Evolutionary conservation across 1,140 invertebrate species (phyloP).

Genomic region (Arctopsyche grandis): DNA sequence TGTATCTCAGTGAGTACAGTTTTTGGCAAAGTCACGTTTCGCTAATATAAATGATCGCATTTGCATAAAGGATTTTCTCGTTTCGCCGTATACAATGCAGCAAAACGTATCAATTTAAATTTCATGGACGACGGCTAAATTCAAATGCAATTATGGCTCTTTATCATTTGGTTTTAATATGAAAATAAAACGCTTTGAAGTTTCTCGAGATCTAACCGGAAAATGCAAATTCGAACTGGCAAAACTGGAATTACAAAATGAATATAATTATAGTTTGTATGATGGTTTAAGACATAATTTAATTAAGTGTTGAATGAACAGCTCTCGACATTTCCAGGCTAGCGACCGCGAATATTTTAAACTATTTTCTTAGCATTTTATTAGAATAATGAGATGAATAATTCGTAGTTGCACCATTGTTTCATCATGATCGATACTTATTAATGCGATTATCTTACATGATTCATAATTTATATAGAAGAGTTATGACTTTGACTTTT

Average conservation of each 20-base stretch:
- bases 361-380: no score
- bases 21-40: slow-evolving; percentile 23
- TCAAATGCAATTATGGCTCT: slow-evolving; percentile 18
- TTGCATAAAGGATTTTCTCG: slow-evolving; percentile 16
- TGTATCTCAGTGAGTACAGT: background rate
- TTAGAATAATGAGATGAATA: no score
- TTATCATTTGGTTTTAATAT: background rate
- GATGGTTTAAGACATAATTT: background rate
- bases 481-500: no score
- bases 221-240: background rate
- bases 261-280: background rate
- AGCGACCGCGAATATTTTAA: no score
- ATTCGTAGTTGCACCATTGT: no score
- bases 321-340: no score
- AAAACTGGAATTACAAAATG: slow-evolving; percentile 10
- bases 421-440: no score
- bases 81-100: background rate
- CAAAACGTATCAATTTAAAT: slow-evolving; percentile 16
- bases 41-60: slow-evolving; percentile 12
- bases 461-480: no score
- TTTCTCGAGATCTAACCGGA: background rate
- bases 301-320: background rate
- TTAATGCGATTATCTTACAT: no score
- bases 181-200: background rate
- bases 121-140: slow-evolving; percentile 10